Percentiles rank a stretch among this genome's conserved stretches.
Conservation (phyloP, 1,140 invertebrate species). For the Trichomalopsis sarcophagae region DNA sequence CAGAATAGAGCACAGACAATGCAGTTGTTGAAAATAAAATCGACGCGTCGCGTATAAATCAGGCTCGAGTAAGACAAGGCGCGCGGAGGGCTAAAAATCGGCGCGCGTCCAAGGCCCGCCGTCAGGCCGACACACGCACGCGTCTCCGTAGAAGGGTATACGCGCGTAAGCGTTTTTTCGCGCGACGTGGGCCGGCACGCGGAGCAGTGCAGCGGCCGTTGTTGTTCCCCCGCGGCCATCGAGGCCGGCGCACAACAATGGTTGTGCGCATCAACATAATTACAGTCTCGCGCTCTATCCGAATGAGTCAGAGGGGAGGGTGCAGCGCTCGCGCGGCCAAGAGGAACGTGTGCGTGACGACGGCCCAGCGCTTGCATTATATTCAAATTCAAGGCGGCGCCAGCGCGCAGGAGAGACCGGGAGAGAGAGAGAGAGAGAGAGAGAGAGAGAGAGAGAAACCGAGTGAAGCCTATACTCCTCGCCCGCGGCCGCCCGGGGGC, state of each 20-base stretch:
- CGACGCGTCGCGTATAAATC: conserved; percentile 4
- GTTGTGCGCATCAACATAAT: conserved; percentile 51
- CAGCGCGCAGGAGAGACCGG: background rate
- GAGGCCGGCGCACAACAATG: conserved; percentile 50
- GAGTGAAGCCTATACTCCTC: background rate
- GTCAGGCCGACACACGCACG: background rate
- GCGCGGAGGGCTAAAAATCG: background rate
- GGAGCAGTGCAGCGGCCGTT: background rate
- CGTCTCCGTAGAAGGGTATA: background rate
- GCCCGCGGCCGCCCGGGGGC: background rate
- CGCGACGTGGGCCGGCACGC: background rate
- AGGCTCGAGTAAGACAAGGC: background rate
- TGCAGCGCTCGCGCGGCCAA: background rate
- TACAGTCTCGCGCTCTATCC: conserved; percentile 43
- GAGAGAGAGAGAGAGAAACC: background rate
- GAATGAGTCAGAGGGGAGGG: conserved; percentile 25
- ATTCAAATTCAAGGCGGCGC: conserved; percentile 54
- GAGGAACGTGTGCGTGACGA: conserved; percentile 43
- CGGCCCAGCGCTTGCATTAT: conserved; percentile 34
- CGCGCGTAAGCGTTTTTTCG: conserved; percentile 20
- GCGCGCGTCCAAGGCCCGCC: background rate
- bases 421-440: background rate
- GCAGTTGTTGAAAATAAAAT: conserved; percentile 34
- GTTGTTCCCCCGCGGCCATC: conserved; percentile 33
- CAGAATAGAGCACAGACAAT: background rate